A percentile compares a stretch with the other conserved stretches of the same genome.
phyloP scores from a whole-genome alignment of 2,888 invertebrate species.

The Lycaena phlaeas region DNA sequence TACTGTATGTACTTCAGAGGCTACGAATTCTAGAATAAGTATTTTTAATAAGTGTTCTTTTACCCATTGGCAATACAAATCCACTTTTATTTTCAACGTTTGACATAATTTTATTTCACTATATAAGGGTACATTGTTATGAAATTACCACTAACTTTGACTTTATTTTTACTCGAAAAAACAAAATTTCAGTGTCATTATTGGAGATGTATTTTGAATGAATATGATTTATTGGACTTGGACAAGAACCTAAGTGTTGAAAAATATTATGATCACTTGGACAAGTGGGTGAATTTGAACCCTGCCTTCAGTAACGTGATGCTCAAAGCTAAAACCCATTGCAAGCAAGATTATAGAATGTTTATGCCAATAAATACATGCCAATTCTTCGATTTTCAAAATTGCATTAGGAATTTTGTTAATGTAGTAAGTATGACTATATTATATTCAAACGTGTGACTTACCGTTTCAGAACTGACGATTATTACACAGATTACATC shows the following conservation, averaged over 20 bases:
- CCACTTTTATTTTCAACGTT: too few species aligned
- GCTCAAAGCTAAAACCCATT: conserved; percentile 31
- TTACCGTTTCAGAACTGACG: too few species aligned
- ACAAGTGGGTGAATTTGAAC: conserved; percentile 42
- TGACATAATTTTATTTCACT: too few species aligned
- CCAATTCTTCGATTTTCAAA: conserved; percentile 30
- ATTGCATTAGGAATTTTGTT: conserved; percentile 36
- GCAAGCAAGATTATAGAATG: conserved; percentile 26
- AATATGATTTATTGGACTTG: conserved; percentile 30
- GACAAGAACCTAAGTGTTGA: conserved; percentile 27
- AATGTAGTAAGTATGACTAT: conserved; percentile 31
- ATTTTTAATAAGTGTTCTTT: too few species aligned
- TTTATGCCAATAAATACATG: conserved; percentile 31
- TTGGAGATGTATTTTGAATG: conserved; percentile 39
- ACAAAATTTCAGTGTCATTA: conserved; percentile 32
- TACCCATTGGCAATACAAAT: too few species aligned
- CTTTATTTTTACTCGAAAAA: too few species aligned
- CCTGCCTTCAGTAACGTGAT: conserved; percentile 32
- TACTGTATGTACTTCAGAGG: too few species aligned
- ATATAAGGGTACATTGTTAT: too few species aligned
- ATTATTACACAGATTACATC: too few species aligned
- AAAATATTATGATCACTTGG: conserved; percentile 38
- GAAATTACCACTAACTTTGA: too few species aligned
- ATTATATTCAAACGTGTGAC: too few species aligned
- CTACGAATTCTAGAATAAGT: too few species aligned